Conservation (phyloP, 2,797 vertebrate genomes). For the Macropus fuliginosus region DNA sequence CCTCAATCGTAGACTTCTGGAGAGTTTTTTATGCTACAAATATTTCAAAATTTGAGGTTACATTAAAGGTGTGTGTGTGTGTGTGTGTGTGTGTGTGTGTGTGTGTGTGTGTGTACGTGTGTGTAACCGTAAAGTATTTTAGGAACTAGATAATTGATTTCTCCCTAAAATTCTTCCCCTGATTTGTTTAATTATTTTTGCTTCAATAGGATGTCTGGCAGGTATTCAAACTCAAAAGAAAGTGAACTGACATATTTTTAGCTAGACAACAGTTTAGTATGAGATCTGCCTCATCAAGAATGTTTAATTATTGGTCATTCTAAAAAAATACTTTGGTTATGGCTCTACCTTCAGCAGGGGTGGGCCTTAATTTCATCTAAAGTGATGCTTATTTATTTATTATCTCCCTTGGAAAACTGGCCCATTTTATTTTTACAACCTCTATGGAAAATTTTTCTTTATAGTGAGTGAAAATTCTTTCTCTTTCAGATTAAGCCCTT, state of each 20-base stretch:
- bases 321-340: not conserved
- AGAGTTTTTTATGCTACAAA: not conserved
- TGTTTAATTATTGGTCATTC: not conserved
- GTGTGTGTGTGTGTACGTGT: too few species aligned
- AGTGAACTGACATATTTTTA: slow-evolving; percentile 36
- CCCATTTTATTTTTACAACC: not conserved
- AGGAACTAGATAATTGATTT: not conserved
- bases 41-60: slow-evolving; percentile 25
- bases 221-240: slow-evolving; percentile 23
- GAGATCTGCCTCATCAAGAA: not conserved
- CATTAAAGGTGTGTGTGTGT: not conserved
- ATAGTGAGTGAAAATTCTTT: not conserved
- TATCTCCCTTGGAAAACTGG: not conserved
- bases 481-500: not conserved
- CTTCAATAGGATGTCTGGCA: slow-evolving; percentile 16
- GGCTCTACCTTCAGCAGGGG: not conserved
- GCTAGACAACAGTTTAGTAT: not conserved
- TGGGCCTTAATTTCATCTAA: not conserved
- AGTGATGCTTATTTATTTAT: not conserved
- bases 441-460: not conserved
- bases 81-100: slow-evolving; percentile 17
- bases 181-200: slow-evolving; percentile 35
- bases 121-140: not conserved
- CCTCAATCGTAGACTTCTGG: slow-evolving; percentile 3
- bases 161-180: not conserved